These are phyloP conservation scores for Himalopsyche kuldschensis DNA, from an alignment of 2,888 invertebrate genomes.

Conservation along the genomic window DNA sequence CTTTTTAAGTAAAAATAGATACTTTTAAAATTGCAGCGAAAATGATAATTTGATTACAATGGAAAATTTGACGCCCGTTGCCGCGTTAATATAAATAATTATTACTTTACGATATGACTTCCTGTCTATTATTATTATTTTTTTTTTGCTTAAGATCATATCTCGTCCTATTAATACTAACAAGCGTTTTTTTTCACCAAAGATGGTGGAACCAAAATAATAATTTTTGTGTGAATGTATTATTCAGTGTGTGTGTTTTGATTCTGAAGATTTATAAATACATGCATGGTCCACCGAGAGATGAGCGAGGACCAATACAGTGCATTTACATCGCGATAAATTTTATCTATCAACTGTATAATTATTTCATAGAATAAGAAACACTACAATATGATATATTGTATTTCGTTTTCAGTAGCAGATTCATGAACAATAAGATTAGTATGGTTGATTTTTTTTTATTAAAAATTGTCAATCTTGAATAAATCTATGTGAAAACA, in stretches of 20 bases:
- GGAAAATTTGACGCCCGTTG: neutral
- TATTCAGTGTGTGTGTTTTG: neutral
- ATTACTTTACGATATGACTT: neutral
- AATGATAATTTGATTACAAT: neutral
- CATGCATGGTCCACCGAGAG: neutral
- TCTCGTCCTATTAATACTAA: neutral
- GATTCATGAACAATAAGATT: no score
- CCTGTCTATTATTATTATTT: neutral
- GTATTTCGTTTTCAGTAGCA: no score
- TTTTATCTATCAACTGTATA: no score
- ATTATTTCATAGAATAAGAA: no score
- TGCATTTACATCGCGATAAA: no score
- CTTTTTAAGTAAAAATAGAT: no score
- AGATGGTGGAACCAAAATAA: neutral
- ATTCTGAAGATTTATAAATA: neutral
- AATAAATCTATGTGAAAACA: no score
- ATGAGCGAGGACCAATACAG: neutral
- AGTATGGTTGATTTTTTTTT: no score
- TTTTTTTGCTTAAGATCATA: neutral
- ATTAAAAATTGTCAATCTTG: no score
- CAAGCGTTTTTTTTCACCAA: neutral
- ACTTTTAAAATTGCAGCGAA: neutral
- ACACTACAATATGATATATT: no score
- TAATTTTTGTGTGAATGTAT: neutral
- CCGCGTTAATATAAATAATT: neutral